Evolutionary conservation across 2,888 invertebrate genomes (phyloP).

Genomic region (Globia sparganii): DNA sequence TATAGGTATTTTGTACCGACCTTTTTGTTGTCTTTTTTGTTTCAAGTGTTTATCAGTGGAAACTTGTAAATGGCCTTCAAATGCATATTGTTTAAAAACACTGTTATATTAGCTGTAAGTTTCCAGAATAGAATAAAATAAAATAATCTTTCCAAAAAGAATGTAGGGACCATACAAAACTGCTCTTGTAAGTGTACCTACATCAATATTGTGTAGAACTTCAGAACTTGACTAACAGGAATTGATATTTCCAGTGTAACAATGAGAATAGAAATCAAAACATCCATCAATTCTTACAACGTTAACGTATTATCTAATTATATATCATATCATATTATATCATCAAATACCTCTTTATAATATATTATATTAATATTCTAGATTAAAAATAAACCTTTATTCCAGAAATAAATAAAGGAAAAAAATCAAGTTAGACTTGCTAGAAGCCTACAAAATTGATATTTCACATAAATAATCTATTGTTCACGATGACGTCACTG

Average conservation of each 20-base stretch:
- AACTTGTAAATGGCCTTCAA: too few relatives aligned
- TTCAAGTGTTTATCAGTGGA: too few relatives aligned
- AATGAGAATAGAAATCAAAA: not conserved
- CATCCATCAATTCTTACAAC: not conserved
- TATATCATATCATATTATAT: too few relatives aligned
- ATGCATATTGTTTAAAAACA: too few relatives aligned
- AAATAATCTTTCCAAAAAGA: too few relatives aligned
- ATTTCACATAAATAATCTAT: conserved; percentile 11
- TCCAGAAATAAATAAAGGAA: not conserved
- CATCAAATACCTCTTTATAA: not conserved
- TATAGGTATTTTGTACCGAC: too few relatives aligned
- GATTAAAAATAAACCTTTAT: not conserved
- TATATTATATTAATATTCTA: not conserved
- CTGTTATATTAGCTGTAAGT: too few relatives aligned
- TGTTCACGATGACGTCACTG: conserved; percentile 59
- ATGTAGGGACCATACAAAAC: not conserved
- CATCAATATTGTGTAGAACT: not conserved
- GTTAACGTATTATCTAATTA: not conserved
- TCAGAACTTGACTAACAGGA: not conserved
- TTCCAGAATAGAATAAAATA: too few relatives aligned
- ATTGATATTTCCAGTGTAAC: not conserved
- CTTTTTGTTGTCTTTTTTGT: too few relatives aligned
- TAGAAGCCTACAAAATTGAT: not conserved
- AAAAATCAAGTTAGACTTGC: not conserved
- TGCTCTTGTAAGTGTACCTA: not conserved